A percentile compares a stretch with the other conserved stretches of the same genome.
phyloP scores from a whole-genome alignment of 2,888 invertebrate genomes.

The Drosophila suboccidentalis region DNA sequence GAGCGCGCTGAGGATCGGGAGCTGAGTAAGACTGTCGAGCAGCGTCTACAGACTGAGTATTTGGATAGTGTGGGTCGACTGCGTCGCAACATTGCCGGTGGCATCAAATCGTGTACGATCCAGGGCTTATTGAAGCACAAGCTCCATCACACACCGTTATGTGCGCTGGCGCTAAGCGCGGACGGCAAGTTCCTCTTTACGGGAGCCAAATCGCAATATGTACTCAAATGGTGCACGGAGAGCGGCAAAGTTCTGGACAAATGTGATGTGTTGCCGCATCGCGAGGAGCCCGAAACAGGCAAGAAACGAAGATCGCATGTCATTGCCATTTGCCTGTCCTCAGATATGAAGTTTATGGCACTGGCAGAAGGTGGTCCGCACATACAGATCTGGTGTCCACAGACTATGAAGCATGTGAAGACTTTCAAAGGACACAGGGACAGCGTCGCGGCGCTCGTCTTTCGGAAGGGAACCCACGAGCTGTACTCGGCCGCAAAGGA shows the following conservation, averaged over 20 bases:
- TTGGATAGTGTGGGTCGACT: constrained; percentile 94
- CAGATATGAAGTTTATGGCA: constrained; percentile 93
- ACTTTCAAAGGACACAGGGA: constrained; percentile 93
- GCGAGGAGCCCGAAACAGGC: constrained; percentile 79
- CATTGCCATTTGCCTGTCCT: constrained; percentile 90
- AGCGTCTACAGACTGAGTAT: constrained; percentile 93
- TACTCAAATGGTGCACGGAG: constrained; percentile 93
- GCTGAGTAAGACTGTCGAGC: constrained; percentile 87
- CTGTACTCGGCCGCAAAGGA: constrained; percentile 93
- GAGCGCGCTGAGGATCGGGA: constrained; percentile 89
- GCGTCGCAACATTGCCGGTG: constrained; percentile 90
- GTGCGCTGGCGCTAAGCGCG: constrained; percentile 91
- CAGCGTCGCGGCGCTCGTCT: constrained; percentile 91
- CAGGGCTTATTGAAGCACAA: constrained; percentile 89
- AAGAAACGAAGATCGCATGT: constrained; percentile 86
- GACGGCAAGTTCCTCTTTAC: constrained; percentile 91
- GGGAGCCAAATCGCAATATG: constrained; percentile 94
- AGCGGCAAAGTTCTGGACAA: constrained; percentile 88
- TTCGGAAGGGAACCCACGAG: constrained; percentile 94
- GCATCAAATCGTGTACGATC: constrained; percentile 86
- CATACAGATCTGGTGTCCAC: constrained; percentile 94
- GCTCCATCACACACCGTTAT: constrained; percentile 92
- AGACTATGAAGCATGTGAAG: constrained; percentile 91
- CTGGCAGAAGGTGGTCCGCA: constrained; percentile 89
- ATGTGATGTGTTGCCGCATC: constrained; percentile 85